A percentile compares a stretch with the other conserved stretches of the same genome.
phyloP scores from a whole-genome alignment of 2,888 invertebrate species.

The Drosophila multiciliata region DNA sequence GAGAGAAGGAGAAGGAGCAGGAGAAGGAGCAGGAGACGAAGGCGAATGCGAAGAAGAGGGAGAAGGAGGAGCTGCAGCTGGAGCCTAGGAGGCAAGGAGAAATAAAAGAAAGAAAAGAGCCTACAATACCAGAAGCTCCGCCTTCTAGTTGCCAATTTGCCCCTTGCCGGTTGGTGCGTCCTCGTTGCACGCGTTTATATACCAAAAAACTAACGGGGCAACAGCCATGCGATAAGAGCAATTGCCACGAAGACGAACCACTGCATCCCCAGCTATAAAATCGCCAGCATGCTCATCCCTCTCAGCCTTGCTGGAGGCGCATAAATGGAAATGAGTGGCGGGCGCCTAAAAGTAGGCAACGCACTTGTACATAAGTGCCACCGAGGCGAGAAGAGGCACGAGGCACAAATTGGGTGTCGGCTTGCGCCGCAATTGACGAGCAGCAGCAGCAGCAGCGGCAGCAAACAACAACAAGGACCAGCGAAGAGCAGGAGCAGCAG shows the following conservation, averaged over 20 bases:
- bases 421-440: slow-evolving; percentile 28
- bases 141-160: slow-evolving; percentile 69
- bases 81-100: slow-evolving; percentile 12
- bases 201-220: slow-evolving; percentile 67
- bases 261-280: slow-evolving; percentile 1
- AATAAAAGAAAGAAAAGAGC: slow-evolving; percentile 24
- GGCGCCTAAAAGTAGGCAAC: slow-evolving; percentile 75
- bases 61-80: slow-evolving; percentile 19
- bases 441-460: slow-evolving; percentile 10
- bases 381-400: slow-evolving; percentile 7
- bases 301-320: slow-evolving; percentile 34
- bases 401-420: slow-evolving; percentile 48
- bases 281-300: background rate
- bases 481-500: background rate
- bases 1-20: background rate
- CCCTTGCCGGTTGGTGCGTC: slow-evolving; percentile 50
- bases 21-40: background rate
- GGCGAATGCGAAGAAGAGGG: slow-evolving; percentile 11
- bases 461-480: background rate
- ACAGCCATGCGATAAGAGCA: slow-evolving; percentile 65
- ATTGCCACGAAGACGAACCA: slow-evolving; percentile 57
- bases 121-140: slow-evolving; percentile 60
- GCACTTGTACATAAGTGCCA: slow-evolving; percentile 64
- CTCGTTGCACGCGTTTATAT: slow-evolving; percentile 67
- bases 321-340: slow-evolving; percentile 70